These are phyloP conservation scores for Phataginus tricuspis DNA, from an alignment of 2,797 vertebrate genomes.

Conservation along the genomic window DNA sequence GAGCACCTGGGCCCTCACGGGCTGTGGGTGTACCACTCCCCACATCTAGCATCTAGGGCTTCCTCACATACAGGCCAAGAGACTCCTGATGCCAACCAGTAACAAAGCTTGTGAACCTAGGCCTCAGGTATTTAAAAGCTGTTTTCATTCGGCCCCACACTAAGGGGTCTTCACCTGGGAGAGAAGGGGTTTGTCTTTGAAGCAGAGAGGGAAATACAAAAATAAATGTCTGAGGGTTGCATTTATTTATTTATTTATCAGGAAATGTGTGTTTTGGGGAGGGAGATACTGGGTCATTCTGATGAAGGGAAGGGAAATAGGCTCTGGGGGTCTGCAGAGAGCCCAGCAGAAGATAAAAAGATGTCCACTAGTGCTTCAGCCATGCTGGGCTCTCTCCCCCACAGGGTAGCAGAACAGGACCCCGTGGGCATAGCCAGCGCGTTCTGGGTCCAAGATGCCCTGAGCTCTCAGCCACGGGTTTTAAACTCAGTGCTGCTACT, in stretches of 20 bases:
- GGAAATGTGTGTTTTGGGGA: not conserved
- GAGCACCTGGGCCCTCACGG: constrained; percentile 46
- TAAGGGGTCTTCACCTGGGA: constrained; percentile 57
- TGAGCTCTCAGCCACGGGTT: not conserved
- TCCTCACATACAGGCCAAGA: constrained; percentile 42
- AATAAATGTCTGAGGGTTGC: constrained; percentile 78
- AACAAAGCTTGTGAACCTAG: constrained; percentile 58
- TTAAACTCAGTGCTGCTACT: not conserved
- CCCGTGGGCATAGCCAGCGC: not conserved
- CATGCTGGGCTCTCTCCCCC: constrained; percentile 58
- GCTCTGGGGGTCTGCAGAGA: not conserved
- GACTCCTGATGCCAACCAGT: constrained; percentile 51
- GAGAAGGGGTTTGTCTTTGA: constrained; percentile 52
- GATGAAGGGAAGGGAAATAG: not conserved
- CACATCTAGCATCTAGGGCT: constrained; percentile 44
- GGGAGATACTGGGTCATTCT: not conserved
- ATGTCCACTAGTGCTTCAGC: constrained; percentile 52
- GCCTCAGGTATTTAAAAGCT: constrained; percentile 65
- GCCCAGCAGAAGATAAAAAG: not conserved
- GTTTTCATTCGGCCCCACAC: not conserved
- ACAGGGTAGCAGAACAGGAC: constrained; percentile 45
- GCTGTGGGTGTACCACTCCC: constrained; percentile 63
- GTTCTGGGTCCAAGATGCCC: not conserved
- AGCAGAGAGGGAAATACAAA: constrained; percentile 65
- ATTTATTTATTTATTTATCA: constrained; percentile 85